Percentiles rank a stretch among this genome's conserved stretches.
Conservation (phyloP, 2,113 vertebrate genomes). For the Indicator indicator region DNA sequence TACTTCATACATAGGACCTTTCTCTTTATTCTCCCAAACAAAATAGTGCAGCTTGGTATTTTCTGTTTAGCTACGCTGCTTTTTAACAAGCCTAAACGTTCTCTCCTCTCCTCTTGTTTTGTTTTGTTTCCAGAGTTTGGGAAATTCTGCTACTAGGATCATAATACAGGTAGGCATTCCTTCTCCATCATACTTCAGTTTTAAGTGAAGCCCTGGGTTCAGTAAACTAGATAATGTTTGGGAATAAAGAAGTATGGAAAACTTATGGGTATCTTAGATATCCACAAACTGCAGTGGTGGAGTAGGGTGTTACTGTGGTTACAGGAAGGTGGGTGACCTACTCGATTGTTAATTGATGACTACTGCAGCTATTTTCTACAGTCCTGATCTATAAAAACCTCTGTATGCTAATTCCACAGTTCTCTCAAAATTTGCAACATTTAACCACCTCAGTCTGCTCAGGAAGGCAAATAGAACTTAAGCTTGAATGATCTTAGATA, state of each 20-base stretch:
- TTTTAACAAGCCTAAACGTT: background rate
- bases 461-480: background rate
- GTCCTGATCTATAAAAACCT: background rate
- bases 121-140: slow-evolving; percentile 30
- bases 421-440: background rate
- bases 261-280: background rate
- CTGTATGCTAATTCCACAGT: background rate
- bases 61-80: background rate
- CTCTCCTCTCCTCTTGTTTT: background rate
- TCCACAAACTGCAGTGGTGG: background rate
- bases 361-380: background rate
- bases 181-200: background rate
- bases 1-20: rapidly evolving
- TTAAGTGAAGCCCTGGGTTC: background rate
- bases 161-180: slow-evolving; percentile 51
- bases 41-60: background rate
- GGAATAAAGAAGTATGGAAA: background rate
- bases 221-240: background rate
- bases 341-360: background rate
- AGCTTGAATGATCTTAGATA: background rate
- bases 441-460: rapidly evolving
- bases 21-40: background rate
- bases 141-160: slow-evolving; percentile 58
- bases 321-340: background rate
- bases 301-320: background rate